A percentile compares a stretch with the other conserved stretches of the same genome.
Conservation (phyloP, 2,797 vertebrate genomes). For the Prunella strophiata region DNA sequence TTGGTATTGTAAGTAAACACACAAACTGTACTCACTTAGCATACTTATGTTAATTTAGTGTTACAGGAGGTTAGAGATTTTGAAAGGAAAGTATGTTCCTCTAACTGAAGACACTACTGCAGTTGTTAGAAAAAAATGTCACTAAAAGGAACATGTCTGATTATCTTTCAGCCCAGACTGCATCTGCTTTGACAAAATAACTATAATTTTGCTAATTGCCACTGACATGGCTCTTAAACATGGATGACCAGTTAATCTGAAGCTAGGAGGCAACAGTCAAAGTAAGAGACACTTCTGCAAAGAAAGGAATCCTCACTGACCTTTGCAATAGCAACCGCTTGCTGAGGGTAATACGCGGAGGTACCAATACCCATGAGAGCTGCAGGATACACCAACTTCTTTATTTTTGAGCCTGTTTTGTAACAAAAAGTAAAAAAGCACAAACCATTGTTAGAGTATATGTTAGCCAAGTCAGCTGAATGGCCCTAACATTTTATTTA, state of each 20-base stretch:
- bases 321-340: conserved; percentile 83
- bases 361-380: conserved; percentile 87
- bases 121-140: not conserved
- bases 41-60: not conserved
- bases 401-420: conserved; percentile 87
- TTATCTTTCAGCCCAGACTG: not conserved
- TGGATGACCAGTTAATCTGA: not conserved
- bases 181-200: not conserved
- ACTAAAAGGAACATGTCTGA: not conserved
- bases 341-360: conserved; percentile 93
- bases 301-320: conserved; percentile 69
- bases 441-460: not conserved
- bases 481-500: not conserved
- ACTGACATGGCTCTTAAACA: not conserved
- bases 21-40: not conserved
- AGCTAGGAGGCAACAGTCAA: not conserved
- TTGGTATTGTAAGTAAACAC: not conserved
- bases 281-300: not conserved
- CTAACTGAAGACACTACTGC: not conserved
- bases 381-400: conserved; percentile 85
- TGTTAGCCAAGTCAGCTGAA: not conserved
- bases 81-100: not conserved
- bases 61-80: not conserved
- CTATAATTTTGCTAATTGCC: not conserved
- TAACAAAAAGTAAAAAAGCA: not conserved